A percentile compares a stretch with the other conserved stretches of the same genome.
Evolutionary conservation across 2,888 invertebrate species (phyloP).

Genomic region (Opisthograptis luteolata): DNA sequence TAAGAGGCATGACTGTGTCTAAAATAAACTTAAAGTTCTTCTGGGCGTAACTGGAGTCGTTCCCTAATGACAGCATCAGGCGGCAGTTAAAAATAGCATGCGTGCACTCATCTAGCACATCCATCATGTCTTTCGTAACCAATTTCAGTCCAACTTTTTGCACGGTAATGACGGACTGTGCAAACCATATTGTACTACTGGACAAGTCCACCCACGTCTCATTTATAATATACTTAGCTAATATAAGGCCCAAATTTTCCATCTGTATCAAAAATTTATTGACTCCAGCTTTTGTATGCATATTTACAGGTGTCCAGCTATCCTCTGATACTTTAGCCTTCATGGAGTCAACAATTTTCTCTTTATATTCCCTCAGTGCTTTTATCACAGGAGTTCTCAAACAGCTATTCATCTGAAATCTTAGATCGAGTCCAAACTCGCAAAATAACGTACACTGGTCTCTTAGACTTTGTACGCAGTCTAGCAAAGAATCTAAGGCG

Average conservation of each 20-base stretch:
- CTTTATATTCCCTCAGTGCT: constrained; percentile 90
- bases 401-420: constrained; percentile 95
- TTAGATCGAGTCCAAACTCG: constrained; percentile 93
- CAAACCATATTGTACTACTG: constrained; percentile 91
- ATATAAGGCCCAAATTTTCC: constrained; percentile 87
- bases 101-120: constrained; percentile 89
- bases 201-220: constrained; percentile 90
- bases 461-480: constrained; percentile 92
- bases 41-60: constrained; percentile 75
- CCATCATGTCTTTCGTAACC: constrained; percentile 89
- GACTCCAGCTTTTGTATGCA: constrained; percentile 88
- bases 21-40: constrained; percentile 89
- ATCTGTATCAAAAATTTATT: constrained; percentile 89
- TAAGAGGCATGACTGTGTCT: constrained; percentile 86
- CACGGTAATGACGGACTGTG: constrained; percentile 89
- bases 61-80: constrained; percentile 82
- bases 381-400: constrained; percentile 90
- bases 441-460: constrained; percentile 86
- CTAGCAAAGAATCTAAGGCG: constrained; percentile 91
- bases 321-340: constrained; percentile 91
- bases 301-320: constrained; percentile 92
- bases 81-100: constrained; percentile 90
- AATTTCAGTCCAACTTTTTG: constrained; percentile 91
- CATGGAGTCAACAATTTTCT: constrained; percentile 92
- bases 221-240: constrained; percentile 86